Percentiles rank a stretch among this genome's conserved stretches.
Evolutionary conservation across 2,113 vertebrate species (phyloP).

Genomic region (Nothoprocta perdicaria): DNA sequence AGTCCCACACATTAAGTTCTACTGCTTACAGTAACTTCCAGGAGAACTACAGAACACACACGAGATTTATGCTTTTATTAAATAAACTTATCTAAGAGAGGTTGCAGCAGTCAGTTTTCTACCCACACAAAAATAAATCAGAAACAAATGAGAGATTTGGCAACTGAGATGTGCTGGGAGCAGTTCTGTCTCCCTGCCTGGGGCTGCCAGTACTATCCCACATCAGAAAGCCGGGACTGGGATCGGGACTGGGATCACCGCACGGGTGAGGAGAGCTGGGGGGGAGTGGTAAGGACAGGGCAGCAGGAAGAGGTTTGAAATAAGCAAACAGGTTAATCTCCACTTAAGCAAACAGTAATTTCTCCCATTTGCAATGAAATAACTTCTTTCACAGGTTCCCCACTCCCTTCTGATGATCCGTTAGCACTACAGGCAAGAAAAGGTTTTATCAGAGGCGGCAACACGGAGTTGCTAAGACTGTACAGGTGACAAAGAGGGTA

Average conservation of each 20-base stretch:
- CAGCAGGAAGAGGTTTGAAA: background rate
- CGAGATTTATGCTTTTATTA: background rate
- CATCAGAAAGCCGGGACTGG: no score
- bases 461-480: background rate
- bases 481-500: background rate
- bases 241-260: no score
- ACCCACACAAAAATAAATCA: background rate
- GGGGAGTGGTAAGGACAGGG: background rate
- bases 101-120: background rate
- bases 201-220: background rate
- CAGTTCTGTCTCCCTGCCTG: background rate
- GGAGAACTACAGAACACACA: background rate
- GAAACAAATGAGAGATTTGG: background rate
- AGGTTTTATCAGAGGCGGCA: background rate
- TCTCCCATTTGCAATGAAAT: background rate
- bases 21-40: background rate
- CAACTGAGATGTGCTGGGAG: background rate
- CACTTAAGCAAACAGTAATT: background rate
- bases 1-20: background rate
- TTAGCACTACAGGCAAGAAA: background rate
- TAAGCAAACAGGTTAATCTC: background rate
- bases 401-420: background rate
- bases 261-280: background rate
- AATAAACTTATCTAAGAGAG: background rate
- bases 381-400: background rate